These are phyloP conservation scores for Pseudocheirus occidentalis DNA, from an alignment of 2,797 vertebrate genomes.

Conservation along the genomic window DNA sequence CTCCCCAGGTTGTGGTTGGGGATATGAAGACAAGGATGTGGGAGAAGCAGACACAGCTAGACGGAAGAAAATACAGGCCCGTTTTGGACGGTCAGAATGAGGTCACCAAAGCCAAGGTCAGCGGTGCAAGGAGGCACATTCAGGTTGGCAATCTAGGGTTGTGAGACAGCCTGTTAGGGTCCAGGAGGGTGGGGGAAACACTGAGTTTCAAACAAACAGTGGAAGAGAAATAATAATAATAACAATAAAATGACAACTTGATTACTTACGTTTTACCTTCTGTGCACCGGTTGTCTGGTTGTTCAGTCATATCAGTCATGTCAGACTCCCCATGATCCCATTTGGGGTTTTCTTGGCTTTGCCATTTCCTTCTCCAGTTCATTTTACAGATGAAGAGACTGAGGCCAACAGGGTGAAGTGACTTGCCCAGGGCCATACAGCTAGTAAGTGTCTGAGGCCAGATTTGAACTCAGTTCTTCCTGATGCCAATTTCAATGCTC, in stretches of 20 bases:
- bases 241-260: not conserved
- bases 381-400: not conserved
- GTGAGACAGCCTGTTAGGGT: slow-evolving; percentile 26
- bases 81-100: slow-evolving; percentile 39
- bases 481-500: no score
- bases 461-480: no score
- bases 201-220: not conserved
- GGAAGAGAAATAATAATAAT: not conserved
- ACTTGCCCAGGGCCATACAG: not conserved
- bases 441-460: not conserved
- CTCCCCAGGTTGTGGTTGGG: slow-evolving; percentile 13
- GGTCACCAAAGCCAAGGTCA: slow-evolving; percentile 53
- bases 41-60: slow-evolving; percentile 36
- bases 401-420: not conserved
- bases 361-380: not conserved
- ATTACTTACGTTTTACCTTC: not conserved
- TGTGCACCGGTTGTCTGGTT: not conserved
- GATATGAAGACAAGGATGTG: slow-evolving; percentile 46
- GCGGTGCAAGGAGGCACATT: slow-evolving; percentile 42
- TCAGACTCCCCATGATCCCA: not conserved
- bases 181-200: not conserved
- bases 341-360: not conserved
- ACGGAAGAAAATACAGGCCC: slow-evolving; percentile 27
- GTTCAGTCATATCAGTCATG: not conserved
- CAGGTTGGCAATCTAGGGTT: slow-evolving; percentile 1